A percentile compares a stretch with the other conserved stretches of the same genome.
Conservation (phyloP, 1,140 invertebrate genomes). For the Probaryconus sp. region DNA sequence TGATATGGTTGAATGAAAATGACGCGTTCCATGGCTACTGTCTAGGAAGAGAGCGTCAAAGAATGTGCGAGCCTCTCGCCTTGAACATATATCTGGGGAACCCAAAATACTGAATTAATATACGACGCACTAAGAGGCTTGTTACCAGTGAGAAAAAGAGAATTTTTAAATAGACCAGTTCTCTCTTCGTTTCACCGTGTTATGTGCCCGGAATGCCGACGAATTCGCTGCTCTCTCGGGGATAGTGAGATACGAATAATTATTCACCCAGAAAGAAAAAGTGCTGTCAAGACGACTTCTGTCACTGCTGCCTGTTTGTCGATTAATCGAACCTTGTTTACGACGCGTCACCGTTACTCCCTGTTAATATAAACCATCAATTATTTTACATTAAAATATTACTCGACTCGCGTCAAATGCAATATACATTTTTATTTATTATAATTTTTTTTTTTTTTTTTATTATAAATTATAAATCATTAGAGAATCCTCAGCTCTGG, state of each 20-base stretch:
- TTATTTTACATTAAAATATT: constrained; percentile 32
- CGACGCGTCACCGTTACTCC: constrained; percentile 3
- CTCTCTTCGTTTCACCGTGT: constrained; percentile 20
- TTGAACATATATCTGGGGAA: constrained; percentile 45
- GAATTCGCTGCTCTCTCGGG: constrained; percentile 35
- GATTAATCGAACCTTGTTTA: constrained; percentile 54
- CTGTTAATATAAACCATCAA: constrained; percentile 30
- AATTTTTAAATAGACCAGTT: constrained; percentile 57
- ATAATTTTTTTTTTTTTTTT: too few species aligned
- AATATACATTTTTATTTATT: constrained; percentile 4
- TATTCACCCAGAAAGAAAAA: constrained; percentile 46
- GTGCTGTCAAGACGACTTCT: constrained; percentile 53
- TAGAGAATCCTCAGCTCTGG: too few species aligned
- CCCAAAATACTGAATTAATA: constrained; percentile 67
- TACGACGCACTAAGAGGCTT: constrained; percentile 64
- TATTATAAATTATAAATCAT: too few species aligned
- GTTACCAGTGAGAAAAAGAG: constrained; percentile 61
- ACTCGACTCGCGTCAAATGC: constrained; percentile 1
- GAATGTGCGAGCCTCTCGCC: constrained; percentile 53
- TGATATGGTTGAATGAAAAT: constrained; percentile 45
- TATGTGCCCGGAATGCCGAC: constrained; percentile 47
- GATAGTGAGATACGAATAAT: constrained; percentile 42
- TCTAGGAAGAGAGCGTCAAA: constrained; percentile 51
- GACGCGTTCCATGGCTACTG: constrained; percentile 40
- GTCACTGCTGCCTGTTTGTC: constrained; percentile 43